A percentile compares a stretch with the other conserved stretches of the same genome.
Evolutionary conservation across 2,888 invertebrate genomes (phyloP).

Genomic region (Autographa gamma): DNA sequence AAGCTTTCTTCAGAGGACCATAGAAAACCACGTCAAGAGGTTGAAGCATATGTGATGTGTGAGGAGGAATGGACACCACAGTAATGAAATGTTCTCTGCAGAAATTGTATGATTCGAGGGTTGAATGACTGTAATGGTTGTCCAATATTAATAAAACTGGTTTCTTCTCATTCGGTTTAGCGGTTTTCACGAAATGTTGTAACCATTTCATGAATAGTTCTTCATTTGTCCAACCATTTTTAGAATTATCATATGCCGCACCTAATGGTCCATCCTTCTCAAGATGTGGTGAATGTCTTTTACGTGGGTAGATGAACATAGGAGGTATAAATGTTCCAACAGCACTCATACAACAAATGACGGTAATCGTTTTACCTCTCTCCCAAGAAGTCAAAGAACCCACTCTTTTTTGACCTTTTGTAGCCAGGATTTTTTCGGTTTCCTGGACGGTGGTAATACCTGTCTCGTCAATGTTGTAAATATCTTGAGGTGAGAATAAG

Average conservation of each 20-base stretch:
- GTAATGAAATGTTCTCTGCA: slow-evolving; percentile 35
- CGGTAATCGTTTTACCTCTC: slow-evolving; percentile 60
- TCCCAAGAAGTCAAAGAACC: slow-evolving; percentile 58
- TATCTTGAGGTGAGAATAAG: slow-evolving; percentile 49
- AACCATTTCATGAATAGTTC: slow-evolving; percentile 29
- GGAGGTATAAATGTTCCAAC: slow-evolving; percentile 68
- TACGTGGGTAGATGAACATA: slow-evolving; percentile 73
- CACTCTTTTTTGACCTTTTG: slow-evolving; percentile 64
- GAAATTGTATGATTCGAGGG: slow-evolving; percentile 53
- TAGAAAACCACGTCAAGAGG: slow-evolving; percentile 57
- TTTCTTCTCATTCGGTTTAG: slow-evolving; percentile 44
- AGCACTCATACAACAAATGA: slow-evolving; percentile 68
- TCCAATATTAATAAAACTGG: slow-evolving; percentile 55
- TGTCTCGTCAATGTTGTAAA: slow-evolving; percentile 71
- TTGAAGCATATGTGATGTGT: slow-evolving; percentile 54
- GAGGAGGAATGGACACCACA: slow-evolving; percentile 48
- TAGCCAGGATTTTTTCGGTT: slow-evolving; percentile 60
- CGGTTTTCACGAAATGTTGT: slow-evolving; percentile 52
- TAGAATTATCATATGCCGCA: slow-evolving; percentile 33
- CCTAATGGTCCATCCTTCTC: slow-evolving; percentile 63
- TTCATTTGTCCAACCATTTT: slow-evolving; percentile 34
- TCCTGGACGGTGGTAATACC: slow-evolving; percentile 65
- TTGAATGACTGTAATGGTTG: slow-evolving; percentile 48
- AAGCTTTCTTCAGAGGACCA: slow-evolving; percentile 60
- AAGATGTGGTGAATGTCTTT: slow-evolving; percentile 63